These are phyloP conservation scores for Cladopsammia gracilis DNA, from an alignment of 64 coral and sea anemone genomes.

Conservation along the genomic window DNA sequence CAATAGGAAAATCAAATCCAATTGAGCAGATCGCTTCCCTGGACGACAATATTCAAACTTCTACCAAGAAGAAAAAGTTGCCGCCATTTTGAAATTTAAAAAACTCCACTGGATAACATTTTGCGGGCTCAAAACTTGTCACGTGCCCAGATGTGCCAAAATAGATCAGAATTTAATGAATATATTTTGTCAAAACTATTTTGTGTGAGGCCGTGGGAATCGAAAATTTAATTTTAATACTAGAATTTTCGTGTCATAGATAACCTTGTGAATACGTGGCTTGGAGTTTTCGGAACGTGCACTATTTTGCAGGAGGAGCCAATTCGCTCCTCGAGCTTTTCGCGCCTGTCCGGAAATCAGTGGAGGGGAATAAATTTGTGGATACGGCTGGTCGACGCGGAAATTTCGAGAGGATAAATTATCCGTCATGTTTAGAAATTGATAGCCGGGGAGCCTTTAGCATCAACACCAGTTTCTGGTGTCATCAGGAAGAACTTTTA, in stretches of 20 bases:
- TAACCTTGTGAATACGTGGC: background rate
- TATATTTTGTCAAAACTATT: background rate
- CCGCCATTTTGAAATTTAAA: constrained; percentile 5
- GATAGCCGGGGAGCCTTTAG: background rate
- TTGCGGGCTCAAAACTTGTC: background rate
- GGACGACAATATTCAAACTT: background rate
- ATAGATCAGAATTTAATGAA: background rate
- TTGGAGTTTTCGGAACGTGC: background rate
- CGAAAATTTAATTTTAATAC: background rate
- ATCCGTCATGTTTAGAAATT: background rate
- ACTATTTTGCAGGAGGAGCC: background rate
- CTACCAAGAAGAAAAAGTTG: background rate
- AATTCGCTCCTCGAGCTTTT: background rate
- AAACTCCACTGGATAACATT: background rate
- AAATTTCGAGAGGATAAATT: constrained; percentile 34
- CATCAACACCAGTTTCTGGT: background rate
- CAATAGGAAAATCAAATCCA: background rate
- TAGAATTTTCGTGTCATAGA: background rate
- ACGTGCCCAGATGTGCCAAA: background rate
- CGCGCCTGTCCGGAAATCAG: background rate
- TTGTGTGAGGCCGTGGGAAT: background rate
- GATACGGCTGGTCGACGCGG: background rate
- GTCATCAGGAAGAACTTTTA: background rate
- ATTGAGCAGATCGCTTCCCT: background rate
- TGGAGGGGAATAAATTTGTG: background rate